Evolutionary conservation across 1,140 invertebrate species (phyloP), one percentile per base, ranked within the genome.

Genomic region (Sitophilus oryzae): DNA sequence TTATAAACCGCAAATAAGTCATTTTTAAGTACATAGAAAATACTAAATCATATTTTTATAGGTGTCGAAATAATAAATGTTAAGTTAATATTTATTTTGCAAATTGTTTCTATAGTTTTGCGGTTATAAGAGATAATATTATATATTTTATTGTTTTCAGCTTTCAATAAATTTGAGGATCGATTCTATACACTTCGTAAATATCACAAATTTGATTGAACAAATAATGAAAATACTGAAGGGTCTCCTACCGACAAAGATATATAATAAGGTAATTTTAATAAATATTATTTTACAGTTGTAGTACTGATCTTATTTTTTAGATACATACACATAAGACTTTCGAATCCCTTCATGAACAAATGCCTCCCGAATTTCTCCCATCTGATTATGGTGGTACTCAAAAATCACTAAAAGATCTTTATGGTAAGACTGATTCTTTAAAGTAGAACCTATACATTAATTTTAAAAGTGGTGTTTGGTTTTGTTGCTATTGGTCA

Each of bases 331-430:
- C 68, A 2, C 63, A 67, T 22, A 55, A 56, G 2, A 51, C 30
- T 15, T 1, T 43, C 5, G 62, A 66, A n/a, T 48, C 52, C 0
- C 44, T 73, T 2, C 37, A 62, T 16, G 52, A 68, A n/a, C 46
- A 56, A 23, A 50, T 72, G 1, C 59, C 62, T 2, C 56, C 56
- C 34, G 63, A 70, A 25, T 59, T 65, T 11, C 49, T 73, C 5
- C 71, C 71, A 11, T 23, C 25, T 15, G 67, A 73, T 14, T 69
- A 67, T 59, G 71, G 68, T 0, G 72, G 72, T 1, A 57, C 46
- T 4, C 62, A 63, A 25, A 47, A 41, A 21, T 58, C 67, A 2
- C 9, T 69, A 5, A 38, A 59, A 9, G 62, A 66, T 45, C 25
- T 72, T 11, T 60, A 65, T 50, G 60, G 71, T 70, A 56, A 61